These are phyloP conservation scores for Nyctibius grandis DNA, from an alignment of 2,797 vertebrate genomes.

Conservation along the genomic window DNA sequence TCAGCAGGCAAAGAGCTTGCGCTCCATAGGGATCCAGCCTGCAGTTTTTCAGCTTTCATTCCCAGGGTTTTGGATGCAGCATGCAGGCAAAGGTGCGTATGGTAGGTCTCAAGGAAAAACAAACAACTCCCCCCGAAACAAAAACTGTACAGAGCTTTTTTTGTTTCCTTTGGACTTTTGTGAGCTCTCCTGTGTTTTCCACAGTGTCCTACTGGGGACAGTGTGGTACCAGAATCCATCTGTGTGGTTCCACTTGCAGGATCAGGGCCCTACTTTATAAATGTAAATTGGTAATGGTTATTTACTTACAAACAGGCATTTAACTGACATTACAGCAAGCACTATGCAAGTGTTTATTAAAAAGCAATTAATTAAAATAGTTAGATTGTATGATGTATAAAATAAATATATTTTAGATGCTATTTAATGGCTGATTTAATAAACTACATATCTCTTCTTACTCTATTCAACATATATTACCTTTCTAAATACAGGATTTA, in stretches of 20 bases:
- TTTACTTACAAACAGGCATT: constrained; percentile 64
- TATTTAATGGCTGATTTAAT: constrained; percentile 57
- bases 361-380: constrained; percentile 69
- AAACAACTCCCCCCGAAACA: rapidly evolving
- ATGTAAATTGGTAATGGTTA: constrained; percentile 51
- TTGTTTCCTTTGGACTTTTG: background rate
- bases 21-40: background rate
- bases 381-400: constrained; percentile 48
- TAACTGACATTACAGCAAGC: constrained; percentile 64
- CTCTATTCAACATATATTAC: background rate
- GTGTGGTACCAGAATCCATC: background rate
- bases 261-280: background rate
- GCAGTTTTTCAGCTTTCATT: rapidly evolving
- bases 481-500: constrained; percentile 1
- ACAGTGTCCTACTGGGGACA: background rate
- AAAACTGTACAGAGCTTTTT: rapidly evolving
- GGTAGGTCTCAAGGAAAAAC: background rate
- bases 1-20: background rate
- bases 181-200: background rate
- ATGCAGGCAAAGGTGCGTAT: background rate
- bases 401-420: constrained; percentile 67
- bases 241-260: background rate
- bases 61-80: background rate
- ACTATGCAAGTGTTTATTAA: constrained; percentile 57
- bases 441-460: constrained; percentile 40